Conservation (phyloP, 2,113 vertebrate species). For the Clarias magur region DNA sequence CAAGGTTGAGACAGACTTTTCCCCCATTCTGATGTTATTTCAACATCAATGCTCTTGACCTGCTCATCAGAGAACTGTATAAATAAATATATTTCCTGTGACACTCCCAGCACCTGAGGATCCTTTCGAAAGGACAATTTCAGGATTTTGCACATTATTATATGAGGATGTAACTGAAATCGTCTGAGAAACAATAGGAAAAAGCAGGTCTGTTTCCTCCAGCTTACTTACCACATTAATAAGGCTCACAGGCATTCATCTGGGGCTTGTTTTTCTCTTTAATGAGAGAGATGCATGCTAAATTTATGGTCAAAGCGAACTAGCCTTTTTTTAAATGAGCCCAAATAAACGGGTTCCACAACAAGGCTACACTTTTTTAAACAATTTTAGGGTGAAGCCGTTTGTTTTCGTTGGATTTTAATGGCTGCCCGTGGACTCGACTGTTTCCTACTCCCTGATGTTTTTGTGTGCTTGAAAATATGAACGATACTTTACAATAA, state of each 20-base stretch:
- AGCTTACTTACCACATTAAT: not conserved
- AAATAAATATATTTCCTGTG: not conserved
- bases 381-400: not conserved
- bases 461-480: not conserved
- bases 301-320: slow-evolving; percentile 15
- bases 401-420: not conserved
- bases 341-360: not conserved
- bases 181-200: not conserved
- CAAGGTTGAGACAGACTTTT: not conserved
- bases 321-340: slow-evolving; percentile 13
- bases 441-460: not conserved
- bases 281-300: slow-evolving; percentile 14
- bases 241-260: slow-evolving; percentile 11
- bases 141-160: not conserved
- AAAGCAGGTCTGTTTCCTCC: not conserved
- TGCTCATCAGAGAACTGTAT: not conserved
- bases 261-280: slow-evolving; percentile 26
- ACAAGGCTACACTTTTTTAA: not conserved
- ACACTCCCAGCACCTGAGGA: not conserved
- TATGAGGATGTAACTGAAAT: too few relatives aligned
- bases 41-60: too few relatives aligned
- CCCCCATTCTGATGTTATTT: not conserved
- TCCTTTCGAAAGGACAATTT: not conserved
- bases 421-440: not conserved
- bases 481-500: too few relatives aligned